These are phyloP conservation scores for Suncus etruscus DNA, from an alignment of 2,113 vertebrate genomes.

Conservation along the genomic window DNA sequence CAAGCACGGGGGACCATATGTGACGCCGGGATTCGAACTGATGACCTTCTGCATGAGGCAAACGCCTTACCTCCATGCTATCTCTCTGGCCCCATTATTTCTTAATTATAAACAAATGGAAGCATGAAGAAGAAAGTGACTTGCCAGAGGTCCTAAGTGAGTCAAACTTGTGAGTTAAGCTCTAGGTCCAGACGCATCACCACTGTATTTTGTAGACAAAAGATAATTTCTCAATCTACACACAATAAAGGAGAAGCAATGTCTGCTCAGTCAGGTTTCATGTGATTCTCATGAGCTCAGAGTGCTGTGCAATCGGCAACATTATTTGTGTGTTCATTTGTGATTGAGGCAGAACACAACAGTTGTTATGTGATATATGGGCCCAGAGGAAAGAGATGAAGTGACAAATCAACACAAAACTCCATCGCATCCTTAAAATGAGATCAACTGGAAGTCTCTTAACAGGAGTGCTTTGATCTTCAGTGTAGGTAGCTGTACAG, in stretches of 20 bases:
- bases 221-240: background rate
- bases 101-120: background rate
- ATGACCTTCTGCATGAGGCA: too few species aligned
- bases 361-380: slow-evolving; percentile 1
- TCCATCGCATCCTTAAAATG: background rate
- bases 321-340: background rate
- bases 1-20: too few species aligned
- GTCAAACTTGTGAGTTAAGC: background rate
- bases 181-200: background rate
- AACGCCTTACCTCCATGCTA: too few species aligned
- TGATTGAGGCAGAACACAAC: background rate
- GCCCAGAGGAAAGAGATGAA: background rate
- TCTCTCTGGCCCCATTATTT: too few species aligned
- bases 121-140: background rate
- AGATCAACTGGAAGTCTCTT: background rate
- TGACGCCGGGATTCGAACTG: too few species aligned
- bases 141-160: background rate
- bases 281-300: background rate
- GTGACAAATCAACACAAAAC: background rate
- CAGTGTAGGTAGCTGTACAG: background rate
- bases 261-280: background rate
- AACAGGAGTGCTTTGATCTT: background rate
- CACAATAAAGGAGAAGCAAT: background rate
- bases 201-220: background rate
- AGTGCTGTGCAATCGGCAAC: background rate